phyloP scores from a whole-genome alignment of 64 coral and sea anemone genomes.

The Trachythela sp. region DNA sequence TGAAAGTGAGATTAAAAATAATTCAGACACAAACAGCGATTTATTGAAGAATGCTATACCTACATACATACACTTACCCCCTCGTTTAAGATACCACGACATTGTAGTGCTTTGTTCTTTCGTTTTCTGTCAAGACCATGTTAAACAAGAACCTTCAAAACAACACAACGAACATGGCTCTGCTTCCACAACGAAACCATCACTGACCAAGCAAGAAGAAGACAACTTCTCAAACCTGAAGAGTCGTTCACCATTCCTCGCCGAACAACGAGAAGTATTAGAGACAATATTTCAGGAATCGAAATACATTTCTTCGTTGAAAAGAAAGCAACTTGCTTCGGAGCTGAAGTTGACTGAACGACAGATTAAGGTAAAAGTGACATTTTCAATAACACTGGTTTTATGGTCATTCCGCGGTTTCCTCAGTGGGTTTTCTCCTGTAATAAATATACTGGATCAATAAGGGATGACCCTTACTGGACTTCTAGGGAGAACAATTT shows the following conservation, averaged over 20 bases:
- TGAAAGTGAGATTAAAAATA: no score
- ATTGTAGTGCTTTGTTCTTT: no score
- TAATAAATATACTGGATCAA: no score
- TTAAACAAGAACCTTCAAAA: not conserved
- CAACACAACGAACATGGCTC: not conserved
- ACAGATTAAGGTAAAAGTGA: not conserved
- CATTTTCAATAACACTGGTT: not conserved
- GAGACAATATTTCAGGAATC: not conserved
- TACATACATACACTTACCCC: no score
- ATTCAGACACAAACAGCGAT: no score
- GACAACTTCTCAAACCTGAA: not conserved
- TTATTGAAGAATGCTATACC: no score
- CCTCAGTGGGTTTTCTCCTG: no score
- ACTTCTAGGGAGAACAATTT: no score
- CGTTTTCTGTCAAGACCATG: not conserved
- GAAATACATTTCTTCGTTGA: slow-evolving; percentile 1
- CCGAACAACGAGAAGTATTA: not conserved
- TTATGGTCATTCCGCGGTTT: no score
- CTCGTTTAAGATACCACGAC: no score
- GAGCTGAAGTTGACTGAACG: not conserved
- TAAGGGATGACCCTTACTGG: no score
- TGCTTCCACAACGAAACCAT: not conserved
- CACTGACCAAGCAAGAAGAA: not conserved
- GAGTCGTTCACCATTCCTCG: slow-evolving; percentile 14
- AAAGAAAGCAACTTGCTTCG: not conserved